Evolutionary conservation across 1,140 invertebrate genomes (phyloP), one percentile per base, ranked within the genome.

Genomic region (Archivesica marissinica): DNA sequence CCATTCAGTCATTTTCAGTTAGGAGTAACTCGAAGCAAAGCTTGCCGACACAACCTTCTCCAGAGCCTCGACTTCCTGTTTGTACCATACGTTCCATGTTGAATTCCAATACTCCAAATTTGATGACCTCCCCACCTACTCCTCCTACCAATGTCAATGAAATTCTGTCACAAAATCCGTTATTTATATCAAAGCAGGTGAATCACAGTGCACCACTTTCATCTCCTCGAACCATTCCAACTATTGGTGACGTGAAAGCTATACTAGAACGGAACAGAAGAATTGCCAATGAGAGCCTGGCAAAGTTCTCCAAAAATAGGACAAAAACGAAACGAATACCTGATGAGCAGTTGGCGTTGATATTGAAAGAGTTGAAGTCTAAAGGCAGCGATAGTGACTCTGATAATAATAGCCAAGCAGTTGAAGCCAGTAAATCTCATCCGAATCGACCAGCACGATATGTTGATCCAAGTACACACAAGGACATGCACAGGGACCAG

Each of bases 1-100:
- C 80, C 2, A 64, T 83, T 30, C 80, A 83, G 50, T 83, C 80
- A 30, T 83, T 83, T 33, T 75, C 80, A 30, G 80, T 83, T 0
- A 83, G 39, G 44, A 81, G 79, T 59, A 81, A 81, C 41, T 25
- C n/a, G 7, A 66, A 79, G n/a, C 0, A 25, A 13, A 33, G 30
- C 15, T 30, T 9, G 20, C 7, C 7, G 1, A 35, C 30, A 17
- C 1, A 30, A 35, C 30, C 25, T 1, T 17, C 23, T 25, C 28
- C 59, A 35, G 2, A 30, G 33, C 23, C 59, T 11, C n/a, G n/a
- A n/a, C n/a, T n/a, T n/a, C n/a, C n/a, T n/a, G n/a, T n/a, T n/a
- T n/a, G n/a, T n/a, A n/a, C n/a, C n/a, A n/a, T n/a, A n/a, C n/a
- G n/a, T n/a, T n/a, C n/a, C n/a, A n/a, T n/a, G n/a, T n/a, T n/a